These are phyloP conservation scores for Euclidia mi DNA, from an alignment of 2,888 invertebrate genomes.

Conservation along the genomic window DNA sequence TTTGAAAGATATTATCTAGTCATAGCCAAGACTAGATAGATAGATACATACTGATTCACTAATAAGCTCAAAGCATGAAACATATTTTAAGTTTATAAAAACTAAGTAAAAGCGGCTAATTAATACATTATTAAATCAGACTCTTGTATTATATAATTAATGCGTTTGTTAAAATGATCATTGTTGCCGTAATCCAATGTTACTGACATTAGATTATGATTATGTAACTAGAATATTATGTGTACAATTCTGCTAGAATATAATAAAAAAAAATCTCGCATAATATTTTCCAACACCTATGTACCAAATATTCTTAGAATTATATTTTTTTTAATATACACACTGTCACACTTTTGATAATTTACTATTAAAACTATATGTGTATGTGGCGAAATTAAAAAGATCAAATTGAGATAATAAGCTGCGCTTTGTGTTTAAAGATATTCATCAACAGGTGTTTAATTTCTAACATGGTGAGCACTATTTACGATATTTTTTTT, in stretches of 20 bases:
- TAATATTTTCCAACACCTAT: slow-evolving; percentile 46
- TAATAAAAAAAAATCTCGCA: slow-evolving; percentile 24
- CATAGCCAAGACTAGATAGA: slow-evolving; percentile 1
- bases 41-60: slow-evolving; percentile 14
- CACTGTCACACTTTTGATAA: slow-evolving; percentile 49
- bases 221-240: slow-evolving; percentile 32
- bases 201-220: slow-evolving; percentile 24
- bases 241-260: slow-evolving; percentile 32
- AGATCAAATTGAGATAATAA: slow-evolving; percentile 25
- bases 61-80: slow-evolving; percentile 20
- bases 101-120: slow-evolving; percentile 27
- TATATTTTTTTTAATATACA: slow-evolving; percentile 46
- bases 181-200: slow-evolving; percentile 24
- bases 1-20: background rate
- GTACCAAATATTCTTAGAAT: slow-evolving; percentile 42
- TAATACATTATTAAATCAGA: slow-evolving; percentile 49
- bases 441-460: slow-evolving; percentile 1
- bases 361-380: slow-evolving; percentile 40
- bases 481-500: background rate
- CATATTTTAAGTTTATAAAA: slow-evolving; percentile 19
- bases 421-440: slow-evolving; percentile 20
- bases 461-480: slow-evolving; percentile 4
- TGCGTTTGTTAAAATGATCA: slow-evolving; percentile 27
- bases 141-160: slow-evolving; percentile 40
- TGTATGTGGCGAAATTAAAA: slow-evolving; percentile 23